Conservation (phyloP, 2,113 vertebrate genomes). For the Martes martes region DNA sequence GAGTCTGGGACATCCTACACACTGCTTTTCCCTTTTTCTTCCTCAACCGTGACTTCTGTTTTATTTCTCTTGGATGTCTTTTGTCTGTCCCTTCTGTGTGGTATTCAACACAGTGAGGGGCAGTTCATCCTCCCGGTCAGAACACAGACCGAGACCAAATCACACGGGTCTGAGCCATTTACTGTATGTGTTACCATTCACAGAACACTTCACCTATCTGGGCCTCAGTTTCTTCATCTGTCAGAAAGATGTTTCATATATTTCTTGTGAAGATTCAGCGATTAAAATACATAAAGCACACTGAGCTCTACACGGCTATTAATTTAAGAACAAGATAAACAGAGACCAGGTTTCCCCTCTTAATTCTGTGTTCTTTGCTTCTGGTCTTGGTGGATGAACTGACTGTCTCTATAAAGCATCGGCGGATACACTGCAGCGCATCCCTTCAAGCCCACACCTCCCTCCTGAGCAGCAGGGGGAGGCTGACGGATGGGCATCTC, state of each 20-base stretch:
- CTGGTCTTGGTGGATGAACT: background rate
- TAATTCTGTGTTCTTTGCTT: background rate
- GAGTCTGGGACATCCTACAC: background rate
- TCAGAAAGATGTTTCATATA: background rate
- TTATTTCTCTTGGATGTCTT: background rate
- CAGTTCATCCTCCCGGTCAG: background rate
- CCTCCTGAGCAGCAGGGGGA: background rate
- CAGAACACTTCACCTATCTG: background rate
- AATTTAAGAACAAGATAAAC: background rate
- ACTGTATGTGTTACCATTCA: background rate
- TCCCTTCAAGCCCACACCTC: accelerated
- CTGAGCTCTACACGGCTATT: background rate
- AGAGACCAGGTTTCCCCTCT: background rate
- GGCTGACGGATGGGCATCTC: background rate
- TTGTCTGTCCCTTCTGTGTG: background rate
- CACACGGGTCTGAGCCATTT: background rate
- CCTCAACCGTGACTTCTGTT: background rate
- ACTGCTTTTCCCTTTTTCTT: background rate
- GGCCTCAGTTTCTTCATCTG: background rate
- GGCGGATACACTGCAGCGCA: background rate
- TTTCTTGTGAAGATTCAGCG: background rate
- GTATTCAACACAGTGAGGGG: background rate
- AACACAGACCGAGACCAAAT: no score
- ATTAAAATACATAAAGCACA: background rate
- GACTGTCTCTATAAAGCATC: background rate